Evolutionary conservation across 2,888 invertebrate species (phyloP), one percentile per base, ranked within the genome.

Genomic region (Caenorhabditis uteleia): DNA sequence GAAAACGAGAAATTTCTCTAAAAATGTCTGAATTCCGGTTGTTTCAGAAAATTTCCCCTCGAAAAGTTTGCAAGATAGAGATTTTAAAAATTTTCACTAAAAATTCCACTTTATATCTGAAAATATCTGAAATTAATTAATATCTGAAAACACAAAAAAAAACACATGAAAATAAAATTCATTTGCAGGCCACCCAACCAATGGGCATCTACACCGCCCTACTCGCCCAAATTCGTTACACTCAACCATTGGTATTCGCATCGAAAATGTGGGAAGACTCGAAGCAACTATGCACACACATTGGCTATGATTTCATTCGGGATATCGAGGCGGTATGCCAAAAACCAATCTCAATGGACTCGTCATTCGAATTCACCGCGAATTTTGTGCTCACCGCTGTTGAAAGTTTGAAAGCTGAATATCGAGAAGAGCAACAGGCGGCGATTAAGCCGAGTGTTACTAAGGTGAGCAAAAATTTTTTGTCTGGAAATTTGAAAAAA

Each of bases 231-330:
- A 14, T 58, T 2, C 48, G 46, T 25, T 50, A 26, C 0, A n/a
- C 43, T 1, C 26, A 50, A n/a, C 10, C 31, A 0, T 20, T 58
- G 8, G 21, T 58, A 2, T n/a, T 49, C 3, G 64, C 58, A 7
- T 44, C 50, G n/a, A 27, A 51, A 7, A 58, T 54, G 27, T 64
- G 64, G 64, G 51, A 54, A n/a, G 64, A 64, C 25, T 54, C 49
- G 36, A 64, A 64, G 26, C 27, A 10, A 29, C 40, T 64, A 10
- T 33, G 45, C 4, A 26, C 27, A 3, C 25, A 40, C 3, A 50
- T 64, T 8, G 64, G 58, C 20, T 27, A 31, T 4, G 45, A 43
- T 7, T 64, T 64, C 21, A 43, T 20, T 60, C 55, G 18, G 43
- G 56, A 56, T 20, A 40, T 64, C 25, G 64, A 64, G 18, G 36